phyloP scores from a whole-genome alignment of 1,140 invertebrate species.

The Pogonomyrmex barbatus region DNA sequence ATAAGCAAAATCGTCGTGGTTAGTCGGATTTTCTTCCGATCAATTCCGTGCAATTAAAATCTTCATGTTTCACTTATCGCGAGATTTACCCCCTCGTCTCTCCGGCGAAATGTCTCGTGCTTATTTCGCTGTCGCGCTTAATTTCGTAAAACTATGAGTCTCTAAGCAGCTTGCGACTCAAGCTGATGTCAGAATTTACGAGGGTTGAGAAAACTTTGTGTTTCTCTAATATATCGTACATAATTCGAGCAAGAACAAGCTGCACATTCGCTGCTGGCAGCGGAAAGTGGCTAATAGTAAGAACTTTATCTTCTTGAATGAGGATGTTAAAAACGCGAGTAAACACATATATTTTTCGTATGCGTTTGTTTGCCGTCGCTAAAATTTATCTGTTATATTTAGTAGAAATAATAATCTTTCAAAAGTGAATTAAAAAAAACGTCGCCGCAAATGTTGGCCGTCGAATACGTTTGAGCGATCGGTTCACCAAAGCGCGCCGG shows the following conservation, averaged over 20 bases:
- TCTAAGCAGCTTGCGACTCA: neutral
- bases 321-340: neutral
- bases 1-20: conserved; percentile 25
- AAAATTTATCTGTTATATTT: neutral
- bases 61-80: conserved; percentile 12
- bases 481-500: neutral
- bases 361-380: neutral
- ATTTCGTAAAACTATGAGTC: conserved; percentile 33
- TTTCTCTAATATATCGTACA: conserved; percentile 7
- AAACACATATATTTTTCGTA: neutral
- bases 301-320: neutral
- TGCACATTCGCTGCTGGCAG: neutral
- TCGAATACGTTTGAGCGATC: neutral
- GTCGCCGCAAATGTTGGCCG: conserved; percentile 52
- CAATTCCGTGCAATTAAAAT: conserved; percentile 37
- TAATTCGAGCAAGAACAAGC: conserved; percentile 22
- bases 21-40: conserved; percentile 34
- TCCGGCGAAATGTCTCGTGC: neutral
- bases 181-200: conserved; percentile 23
- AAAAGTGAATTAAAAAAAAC: neutral
- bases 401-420: neutral
- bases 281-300: neutral
- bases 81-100: neutral
- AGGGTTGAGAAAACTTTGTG: neutral
- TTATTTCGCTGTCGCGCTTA: conserved; percentile 39